Base-by-base conservation (phyloP, 2,797 vertebrate genomes). In the Knipowitschia caucasica region DNA sequence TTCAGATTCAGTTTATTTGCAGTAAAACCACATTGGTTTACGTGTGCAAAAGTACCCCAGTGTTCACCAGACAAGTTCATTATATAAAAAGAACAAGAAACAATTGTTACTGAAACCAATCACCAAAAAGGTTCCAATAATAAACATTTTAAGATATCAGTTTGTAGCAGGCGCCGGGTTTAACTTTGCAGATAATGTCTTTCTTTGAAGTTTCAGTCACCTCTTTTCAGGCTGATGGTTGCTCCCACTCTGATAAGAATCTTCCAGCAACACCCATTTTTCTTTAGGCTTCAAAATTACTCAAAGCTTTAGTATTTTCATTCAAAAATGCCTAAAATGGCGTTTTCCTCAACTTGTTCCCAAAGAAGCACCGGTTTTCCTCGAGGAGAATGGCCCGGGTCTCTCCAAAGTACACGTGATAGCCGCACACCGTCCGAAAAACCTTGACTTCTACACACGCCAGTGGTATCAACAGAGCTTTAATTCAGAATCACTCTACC, bases 241-340 rank as follows among this genome's bases (percentile, higher is more conserved):
- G 56, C n/a, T 69, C 56, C 55, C 50, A 50, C 46, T 29, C 30
- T 65, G 73, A 80, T 75, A 71, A 67, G 31, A 42, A 78, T 78
- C 72, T 62, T n/a, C n/a, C 6, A 39, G 61, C 4, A 17, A 58
- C 36, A 31, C 44, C 49, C 45, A 45, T 59, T 59, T 69, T 75
- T 80, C 78, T 70, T 53, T 56, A 9, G 70, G 52, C 62, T 52
- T 54, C 66, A 72, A 69, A 66, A 82, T n/a, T 71, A 33, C 5
- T 11, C 23, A 25, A 70, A 36, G 59, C 74, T 69, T 62, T 59
- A 53, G 40, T 23, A 73, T 80, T 73, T 69, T 36, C 59, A 67
- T n/a, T n/a, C 74, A 63, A 70, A 67, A 72, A 81, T 77, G 50
- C 18, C 60, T 53, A 59, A 40, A 56, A 69, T 78, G 78, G 72